phyloP scores from a whole-genome alignment of 2,113 vertebrate genomes.

The Sminthopsis crassicaudata region DNA sequence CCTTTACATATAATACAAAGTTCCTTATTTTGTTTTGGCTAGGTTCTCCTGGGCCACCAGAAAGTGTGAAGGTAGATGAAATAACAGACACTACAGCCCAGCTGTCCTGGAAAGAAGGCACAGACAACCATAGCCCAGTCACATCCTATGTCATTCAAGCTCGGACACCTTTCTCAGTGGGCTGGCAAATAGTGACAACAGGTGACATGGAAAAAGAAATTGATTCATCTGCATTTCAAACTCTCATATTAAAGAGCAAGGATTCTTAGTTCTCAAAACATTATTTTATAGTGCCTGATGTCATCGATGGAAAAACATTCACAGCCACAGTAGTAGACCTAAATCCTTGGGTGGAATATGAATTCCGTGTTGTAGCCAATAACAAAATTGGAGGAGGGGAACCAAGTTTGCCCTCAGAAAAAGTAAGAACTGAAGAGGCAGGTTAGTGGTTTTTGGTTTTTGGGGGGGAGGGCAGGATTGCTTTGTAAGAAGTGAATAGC shows the following conservation, averaged over 20 bases:
- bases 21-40: conserved; percentile 49
- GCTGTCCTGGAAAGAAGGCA: conserved; percentile 93
- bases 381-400: conserved; percentile 95
- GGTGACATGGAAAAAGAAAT: conserved; percentile 81
- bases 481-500: conserved; percentile 45
- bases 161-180: conserved; percentile 94
- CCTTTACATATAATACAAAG: neutral
- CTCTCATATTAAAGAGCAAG: accelerated
- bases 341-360: conserved; percentile 98
- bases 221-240: neutral
- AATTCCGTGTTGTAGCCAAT: conserved; percentile 95
- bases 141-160: conserved; percentile 91
- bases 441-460: conserved; percentile 89
- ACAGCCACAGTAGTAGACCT: conserved; percentile 94
- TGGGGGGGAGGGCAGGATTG: conserved; percentile 38
- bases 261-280: conserved; percentile 27
- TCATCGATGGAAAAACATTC: conserved; percentile 91
- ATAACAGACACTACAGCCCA: conserved; percentile 95
- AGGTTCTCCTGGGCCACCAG: conserved; percentile 95
- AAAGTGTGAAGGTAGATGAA: conserved; percentile 91
- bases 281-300: conserved; percentile 88
- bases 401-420: conserved; percentile 94
- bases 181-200: conserved; percentile 94
- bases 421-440: conserved; percentile 96
- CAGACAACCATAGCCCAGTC: conserved; percentile 95